These are phyloP conservation scores for Pristionchus maxplancki DNA, from an alignment of 2,888 invertebrate species.

Conservation along the genomic window DNA sequence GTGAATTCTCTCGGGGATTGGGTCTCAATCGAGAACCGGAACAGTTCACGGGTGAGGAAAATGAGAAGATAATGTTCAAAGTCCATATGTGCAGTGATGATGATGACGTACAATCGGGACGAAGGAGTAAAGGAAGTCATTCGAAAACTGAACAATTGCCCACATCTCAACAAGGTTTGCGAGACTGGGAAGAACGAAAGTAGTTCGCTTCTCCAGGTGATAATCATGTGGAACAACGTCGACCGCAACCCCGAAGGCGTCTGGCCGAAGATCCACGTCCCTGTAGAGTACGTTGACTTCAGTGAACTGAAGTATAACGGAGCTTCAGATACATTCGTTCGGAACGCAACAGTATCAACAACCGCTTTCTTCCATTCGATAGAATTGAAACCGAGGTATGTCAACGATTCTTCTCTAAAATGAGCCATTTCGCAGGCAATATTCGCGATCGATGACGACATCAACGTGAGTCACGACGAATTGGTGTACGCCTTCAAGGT, in stretches of 20 bases:
- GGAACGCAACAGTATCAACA: slow-evolving; percentile 1
- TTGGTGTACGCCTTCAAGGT: slow-evolving; percentile 83
- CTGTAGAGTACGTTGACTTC: background rate
- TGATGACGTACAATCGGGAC: slow-evolving; percentile 31
- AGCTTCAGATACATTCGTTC: slow-evolving; percentile 72
- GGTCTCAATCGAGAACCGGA: slow-evolving; percentile 1
- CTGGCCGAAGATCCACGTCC: slow-evolving; percentile 19
- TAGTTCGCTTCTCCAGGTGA: background rate
- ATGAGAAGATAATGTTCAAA: background rate
- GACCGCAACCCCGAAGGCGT: background rate
- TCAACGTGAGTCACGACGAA: background rate
- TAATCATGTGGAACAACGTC: slow-evolving; percentile 7
- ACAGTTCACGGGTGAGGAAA: slow-evolving; percentile 1
- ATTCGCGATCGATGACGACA: slow-evolving; percentile 35
- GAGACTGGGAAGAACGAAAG: background rate
- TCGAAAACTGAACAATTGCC: background rate
- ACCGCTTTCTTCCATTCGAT: slow-evolving; percentile 22
- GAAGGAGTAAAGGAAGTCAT: slow-evolving; percentile 24
- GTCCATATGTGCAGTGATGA: background rate
- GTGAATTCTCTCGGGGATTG: background rate
- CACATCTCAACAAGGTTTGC: slow-evolving; percentile 23
- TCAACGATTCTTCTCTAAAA: background rate
- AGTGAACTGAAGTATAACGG: no score
- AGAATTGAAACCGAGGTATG: slow-evolving; percentile 23
- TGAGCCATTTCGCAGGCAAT: slow-evolving; percentile 80